A percentile compares a stretch with the other conserved stretches of the same genome.
phyloP scores from a whole-genome alignment of 1,140 invertebrate species.

The Oscheius sp. region DNA sequence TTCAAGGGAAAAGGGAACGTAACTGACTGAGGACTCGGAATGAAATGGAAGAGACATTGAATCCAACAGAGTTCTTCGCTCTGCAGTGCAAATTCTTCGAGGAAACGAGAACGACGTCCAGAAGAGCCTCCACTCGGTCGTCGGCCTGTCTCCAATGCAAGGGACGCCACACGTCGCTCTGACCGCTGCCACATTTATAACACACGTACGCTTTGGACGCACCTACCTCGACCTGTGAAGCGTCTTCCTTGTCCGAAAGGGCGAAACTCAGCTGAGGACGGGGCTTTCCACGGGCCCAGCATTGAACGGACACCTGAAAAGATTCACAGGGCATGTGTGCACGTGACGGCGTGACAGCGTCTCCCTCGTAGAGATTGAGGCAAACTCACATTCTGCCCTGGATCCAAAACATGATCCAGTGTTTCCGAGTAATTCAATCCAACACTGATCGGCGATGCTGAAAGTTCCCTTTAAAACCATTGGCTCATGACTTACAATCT shows the following conservation, averaged over 20 bases:
- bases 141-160: slow-evolving; percentile 9
- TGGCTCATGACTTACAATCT: slow-evolving; percentile 9
- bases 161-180: slow-evolving; percentile 14
- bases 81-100: slow-evolving; percentile 23
- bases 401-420: neutral
- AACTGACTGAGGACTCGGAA: slow-evolving; percentile 13
- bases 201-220: slow-evolving; percentile 2
- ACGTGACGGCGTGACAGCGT: neutral
- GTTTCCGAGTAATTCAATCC: neutral
- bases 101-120: slow-evolving; percentile 9
- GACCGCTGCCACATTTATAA: slow-evolving; percentile 2
- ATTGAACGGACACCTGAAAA: slow-evolving; percentile 20
- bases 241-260: slow-evolving; percentile 6
- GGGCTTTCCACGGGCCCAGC: slow-evolving; percentile 17
- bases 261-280: slow-evolving; percentile 14
- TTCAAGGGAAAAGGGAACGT: neutral
- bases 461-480: too few species aligned
- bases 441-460: neutral
- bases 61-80: slow-evolving; percentile 26
- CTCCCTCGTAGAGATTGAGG: neutral
- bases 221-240: slow-evolving; percentile 7
- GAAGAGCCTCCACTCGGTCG: neutral
- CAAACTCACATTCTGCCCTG: neutral
- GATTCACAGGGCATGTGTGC: neutral
- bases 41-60: slow-evolving; percentile 11